These are phyloP conservation scores for Gadus chalcogrammus DNA, from an alignment of 2,113 vertebrate species.

Conservation along the genomic window DNA sequence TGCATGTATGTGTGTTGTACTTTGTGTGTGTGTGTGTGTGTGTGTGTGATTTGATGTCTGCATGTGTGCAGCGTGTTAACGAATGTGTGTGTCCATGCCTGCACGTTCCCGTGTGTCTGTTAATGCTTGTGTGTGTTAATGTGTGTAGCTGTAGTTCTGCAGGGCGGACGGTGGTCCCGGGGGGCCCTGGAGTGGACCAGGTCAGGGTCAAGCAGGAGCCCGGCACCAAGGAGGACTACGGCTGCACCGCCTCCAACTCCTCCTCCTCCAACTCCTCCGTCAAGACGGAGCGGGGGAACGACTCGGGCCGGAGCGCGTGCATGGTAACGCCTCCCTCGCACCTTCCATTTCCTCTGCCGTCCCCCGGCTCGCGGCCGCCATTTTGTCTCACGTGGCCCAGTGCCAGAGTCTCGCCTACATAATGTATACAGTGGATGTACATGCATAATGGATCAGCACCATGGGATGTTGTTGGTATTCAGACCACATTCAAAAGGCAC, in stretches of 20 bases:
- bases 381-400: neutral
- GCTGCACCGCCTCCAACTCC: conserved; percentile 74
- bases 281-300: conserved; percentile 86
- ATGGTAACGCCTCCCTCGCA: conserved; percentile 77
- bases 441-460: no score
- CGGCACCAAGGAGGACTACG: conserved; percentile 85
- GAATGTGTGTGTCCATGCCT: no score
- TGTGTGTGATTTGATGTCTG: neutral
- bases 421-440: no score
- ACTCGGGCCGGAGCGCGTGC: conserved; percentile 90
- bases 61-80: conserved; percentile 50
- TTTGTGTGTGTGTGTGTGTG: neutral
- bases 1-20: no score
- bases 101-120: no score
- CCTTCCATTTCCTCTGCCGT: neutral
- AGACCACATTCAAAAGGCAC: no score
- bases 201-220: conserved; percentile 95
- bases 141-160: conserved; percentile 86
- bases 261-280: conserved; percentile 61
- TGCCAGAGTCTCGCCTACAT: no score
- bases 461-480: no score
- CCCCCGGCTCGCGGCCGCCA: neutral
- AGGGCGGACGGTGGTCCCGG: conserved; percentile 72
- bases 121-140: conserved; percentile 5
- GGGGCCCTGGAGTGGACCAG: conserved; percentile 78